These are phyloP conservation scores for Drosophila sp. DNA, from an alignment of 1,140 invertebrate genomes.

Conservation along the genomic window DNA sequence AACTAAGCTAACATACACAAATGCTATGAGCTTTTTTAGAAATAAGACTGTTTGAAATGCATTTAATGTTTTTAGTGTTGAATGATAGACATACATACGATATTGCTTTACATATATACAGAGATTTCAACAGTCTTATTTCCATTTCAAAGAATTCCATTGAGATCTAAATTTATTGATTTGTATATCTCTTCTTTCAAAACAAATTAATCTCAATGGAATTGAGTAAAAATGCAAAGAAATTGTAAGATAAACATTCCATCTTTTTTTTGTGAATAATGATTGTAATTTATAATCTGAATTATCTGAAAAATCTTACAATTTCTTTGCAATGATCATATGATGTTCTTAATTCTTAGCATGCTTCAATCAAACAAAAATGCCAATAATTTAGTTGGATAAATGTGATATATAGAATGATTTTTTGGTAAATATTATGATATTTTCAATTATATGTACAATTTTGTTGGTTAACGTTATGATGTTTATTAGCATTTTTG, in stretches of 20 bases:
- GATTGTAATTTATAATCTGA: background rate
- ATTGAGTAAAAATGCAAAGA: conserved; percentile 29
- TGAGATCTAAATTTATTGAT: conserved; percentile 24
- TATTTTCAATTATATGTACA: conserved; percentile 53
- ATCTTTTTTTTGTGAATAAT: background rate
- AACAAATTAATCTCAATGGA: conserved; percentile 36
- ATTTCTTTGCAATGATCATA: conserved; percentile 11
- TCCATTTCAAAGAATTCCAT: conserved; percentile 20
- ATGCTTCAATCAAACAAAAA: conserved; percentile 72
- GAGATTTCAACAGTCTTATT: conserved; percentile 31
- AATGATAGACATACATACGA: background rate
- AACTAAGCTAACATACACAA: background rate
- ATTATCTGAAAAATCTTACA: background rate
- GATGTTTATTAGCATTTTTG: conserved; percentile 81
- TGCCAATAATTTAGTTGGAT: conserved; percentile 58
- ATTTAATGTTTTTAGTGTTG: background rate
- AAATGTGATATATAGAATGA: conserved; percentile 45
- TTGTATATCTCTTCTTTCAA: conserved; percentile 11
- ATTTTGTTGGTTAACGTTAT: conserved; percentile 15
- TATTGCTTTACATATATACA: conserved; percentile 14
- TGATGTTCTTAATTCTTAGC: conserved; percentile 17
- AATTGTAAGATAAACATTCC: conserved; percentile 47
- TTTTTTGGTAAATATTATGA: conserved; percentile 20
- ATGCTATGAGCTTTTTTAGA: background rate
- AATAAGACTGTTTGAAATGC: conserved; percentile 3